Evolutionary conservation across 2,797 vertebrate genomes (phyloP).

Genomic region (Dromococcyx pavoninus): DNA sequence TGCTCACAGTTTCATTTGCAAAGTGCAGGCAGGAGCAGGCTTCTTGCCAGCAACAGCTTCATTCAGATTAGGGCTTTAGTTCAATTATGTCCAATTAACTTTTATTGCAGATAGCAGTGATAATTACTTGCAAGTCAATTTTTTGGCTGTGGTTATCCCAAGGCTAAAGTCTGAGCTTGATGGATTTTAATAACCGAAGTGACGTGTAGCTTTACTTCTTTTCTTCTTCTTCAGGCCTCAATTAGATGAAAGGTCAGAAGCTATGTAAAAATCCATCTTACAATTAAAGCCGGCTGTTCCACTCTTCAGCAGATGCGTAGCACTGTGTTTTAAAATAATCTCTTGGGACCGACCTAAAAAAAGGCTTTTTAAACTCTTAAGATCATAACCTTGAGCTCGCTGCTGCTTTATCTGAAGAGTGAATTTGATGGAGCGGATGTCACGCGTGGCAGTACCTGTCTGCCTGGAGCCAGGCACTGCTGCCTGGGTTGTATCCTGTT

Average conservation of each 20-base stretch:
- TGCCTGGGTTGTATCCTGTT: neutral
- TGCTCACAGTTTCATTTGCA: constrained; percentile 71
- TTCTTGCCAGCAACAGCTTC: constrained; percentile 73
- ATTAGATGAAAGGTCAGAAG: constrained; percentile 73
- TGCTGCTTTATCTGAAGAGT: neutral
- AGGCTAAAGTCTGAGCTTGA: constrained; percentile 74
- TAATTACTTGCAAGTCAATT: constrained; percentile 79
- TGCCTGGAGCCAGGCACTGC: neutral
- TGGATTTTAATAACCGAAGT: constrained; percentile 76
- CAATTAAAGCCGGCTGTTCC: constrained; percentile 68
- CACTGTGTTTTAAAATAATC: constrained; percentile 68
- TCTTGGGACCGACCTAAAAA: constrained; percentile 52
- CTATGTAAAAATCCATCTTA: constrained; percentile 67
- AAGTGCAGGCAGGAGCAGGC: constrained; percentile 69
- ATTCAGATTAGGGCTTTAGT: constrained; percentile 77
- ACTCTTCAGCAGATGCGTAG: constrained; percentile 39
- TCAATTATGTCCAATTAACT: constrained; percentile 83
- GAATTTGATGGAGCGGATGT: constrained; percentile 28
- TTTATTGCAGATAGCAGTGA: constrained; percentile 79
- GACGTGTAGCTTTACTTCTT: constrained; percentile 45
- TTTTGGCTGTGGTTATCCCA: constrained; percentile 73
- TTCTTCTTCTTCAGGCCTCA: constrained; percentile 64
- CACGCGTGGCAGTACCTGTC: neutral
- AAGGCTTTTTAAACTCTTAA: constrained; percentile 50
- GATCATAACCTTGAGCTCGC: constrained; percentile 57